Evolutionary conservation across 2,113 vertebrate genomes (phyloP).

Genomic region (Malurus melanocephalus): DNA sequence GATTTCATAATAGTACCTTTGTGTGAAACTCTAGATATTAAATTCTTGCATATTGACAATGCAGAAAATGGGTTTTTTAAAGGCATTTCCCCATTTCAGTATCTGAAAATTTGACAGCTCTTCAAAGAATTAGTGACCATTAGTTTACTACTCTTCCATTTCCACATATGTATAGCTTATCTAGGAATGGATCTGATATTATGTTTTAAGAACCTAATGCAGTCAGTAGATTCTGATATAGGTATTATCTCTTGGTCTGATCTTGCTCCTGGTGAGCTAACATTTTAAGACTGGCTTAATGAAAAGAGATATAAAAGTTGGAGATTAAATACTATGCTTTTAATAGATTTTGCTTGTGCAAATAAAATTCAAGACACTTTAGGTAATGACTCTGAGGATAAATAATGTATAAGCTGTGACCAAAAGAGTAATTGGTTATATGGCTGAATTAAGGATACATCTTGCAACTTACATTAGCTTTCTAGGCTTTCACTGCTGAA

Average conservation of each 20-base stretch:
- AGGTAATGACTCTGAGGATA: conserved; percentile 51
- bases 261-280: conserved; percentile 25
- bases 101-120: not conserved
- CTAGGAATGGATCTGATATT: conserved; percentile 23
- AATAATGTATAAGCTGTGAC: conserved; percentile 45
- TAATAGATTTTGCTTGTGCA: conserved; percentile 48
- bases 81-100: not conserved
- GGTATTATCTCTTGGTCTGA: conserved; percentile 39
- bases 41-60: not conserved
- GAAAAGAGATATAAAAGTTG: conserved; percentile 52
- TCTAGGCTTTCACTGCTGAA: not conserved
- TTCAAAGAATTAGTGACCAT: not conserved
- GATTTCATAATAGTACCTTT: not conserved
- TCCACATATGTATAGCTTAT: not conserved
- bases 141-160: not conserved
- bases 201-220: conserved; percentile 52
- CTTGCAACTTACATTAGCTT: not conserved
- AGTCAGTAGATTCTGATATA: conserved; percentile 41
- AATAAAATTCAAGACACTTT: conserved; percentile 58
- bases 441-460: not conserved
- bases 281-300: conserved; percentile 48
- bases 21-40: not conserved
- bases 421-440: not conserved
- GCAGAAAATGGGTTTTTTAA: not conserved
- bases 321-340: conserved; percentile 55